phyloP scores from a whole-genome alignment of 2,888 invertebrate species.

The Microctonus brassicae region DNA sequence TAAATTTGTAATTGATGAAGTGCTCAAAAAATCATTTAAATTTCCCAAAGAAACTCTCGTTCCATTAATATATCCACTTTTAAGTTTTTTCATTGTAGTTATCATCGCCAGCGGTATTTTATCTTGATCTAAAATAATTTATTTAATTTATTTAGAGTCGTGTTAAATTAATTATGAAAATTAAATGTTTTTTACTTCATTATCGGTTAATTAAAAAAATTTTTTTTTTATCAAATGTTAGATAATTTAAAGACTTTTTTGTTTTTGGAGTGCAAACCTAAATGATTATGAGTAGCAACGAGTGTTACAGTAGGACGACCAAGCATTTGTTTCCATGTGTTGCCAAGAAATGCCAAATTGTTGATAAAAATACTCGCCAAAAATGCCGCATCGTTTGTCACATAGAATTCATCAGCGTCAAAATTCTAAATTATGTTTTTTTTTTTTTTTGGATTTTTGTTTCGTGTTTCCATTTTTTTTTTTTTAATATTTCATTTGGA shows the following conservation, averaged over 20 bases:
- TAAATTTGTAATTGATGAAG: constrained; percentile 96
- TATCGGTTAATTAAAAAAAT: no score
- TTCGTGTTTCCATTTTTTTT: constrained; percentile 45
- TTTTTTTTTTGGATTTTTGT: constrained; percentile 51
- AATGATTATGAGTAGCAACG: constrained; percentile 85
- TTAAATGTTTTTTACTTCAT: not conserved
- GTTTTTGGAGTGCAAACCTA: constrained; percentile 76
- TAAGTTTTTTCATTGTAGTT: constrained; percentile 97
- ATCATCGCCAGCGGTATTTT: constrained; percentile 94
- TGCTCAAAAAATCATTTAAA: constrained; percentile 94
- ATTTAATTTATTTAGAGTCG: not conserved
- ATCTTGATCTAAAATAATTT: constrained; percentile 80
- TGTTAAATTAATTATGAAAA: not conserved
- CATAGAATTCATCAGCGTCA: constrained; percentile 95
- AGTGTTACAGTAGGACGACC: constrained; percentile 95
- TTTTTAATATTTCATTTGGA: not conserved
- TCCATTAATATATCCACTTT: constrained; percentile 99
- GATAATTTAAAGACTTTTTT: not conserved
- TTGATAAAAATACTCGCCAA: constrained; percentile 94
- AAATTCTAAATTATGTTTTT: constrained; percentile 77
- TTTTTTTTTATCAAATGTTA: no score
- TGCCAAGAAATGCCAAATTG: constrained; percentile 94
- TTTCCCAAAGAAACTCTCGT: constrained; percentile 96
- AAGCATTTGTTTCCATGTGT: constrained; percentile 97
- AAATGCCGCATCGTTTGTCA: constrained; percentile 94